phyloP scores from a whole-genome alignment of 2,797 vertebrate species.

The Macropus fuliginosus region DNA sequence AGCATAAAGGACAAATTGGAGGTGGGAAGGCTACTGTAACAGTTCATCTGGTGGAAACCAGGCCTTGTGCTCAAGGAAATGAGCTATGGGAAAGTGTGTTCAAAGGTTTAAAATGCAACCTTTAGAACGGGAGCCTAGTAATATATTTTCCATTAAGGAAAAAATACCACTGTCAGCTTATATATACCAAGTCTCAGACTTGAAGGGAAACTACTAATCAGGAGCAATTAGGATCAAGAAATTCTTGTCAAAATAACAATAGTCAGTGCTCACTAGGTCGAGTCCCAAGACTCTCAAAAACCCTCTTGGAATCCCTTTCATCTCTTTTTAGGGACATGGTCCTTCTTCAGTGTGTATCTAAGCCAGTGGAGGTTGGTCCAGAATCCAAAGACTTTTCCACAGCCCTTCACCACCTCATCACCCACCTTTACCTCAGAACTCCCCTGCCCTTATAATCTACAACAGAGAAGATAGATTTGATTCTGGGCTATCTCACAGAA shows the following conservation, averaged over 20 bases:
- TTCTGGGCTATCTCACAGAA: background rate
- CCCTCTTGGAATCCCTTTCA: background rate
- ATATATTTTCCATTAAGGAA: background rate
- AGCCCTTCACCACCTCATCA: background rate
- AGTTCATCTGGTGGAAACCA: background rate
- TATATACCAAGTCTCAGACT: background rate
- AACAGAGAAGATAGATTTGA: background rate
- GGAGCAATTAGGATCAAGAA: background rate
- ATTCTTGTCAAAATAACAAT: conserved; percentile 1
- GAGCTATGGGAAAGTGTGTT: background rate
- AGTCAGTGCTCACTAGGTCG: background rate
- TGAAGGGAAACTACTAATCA: background rate
- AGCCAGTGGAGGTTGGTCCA: background rate
- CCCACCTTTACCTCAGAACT: background rate
- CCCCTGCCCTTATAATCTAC: background rate
- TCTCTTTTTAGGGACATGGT: background rate
- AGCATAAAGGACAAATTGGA: background rate
- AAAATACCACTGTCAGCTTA: background rate
- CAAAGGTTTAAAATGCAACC: background rate
- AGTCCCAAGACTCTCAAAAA: background rate
- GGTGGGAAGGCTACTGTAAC: background rate
- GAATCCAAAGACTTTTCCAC: background rate
- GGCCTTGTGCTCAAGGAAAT: background rate
- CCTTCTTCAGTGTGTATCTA: background rate
- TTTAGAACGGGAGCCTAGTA: background rate